phyloP scores from a whole-genome alignment of 2,888 invertebrate species.

The Galerucella calmariensis region DNA sequence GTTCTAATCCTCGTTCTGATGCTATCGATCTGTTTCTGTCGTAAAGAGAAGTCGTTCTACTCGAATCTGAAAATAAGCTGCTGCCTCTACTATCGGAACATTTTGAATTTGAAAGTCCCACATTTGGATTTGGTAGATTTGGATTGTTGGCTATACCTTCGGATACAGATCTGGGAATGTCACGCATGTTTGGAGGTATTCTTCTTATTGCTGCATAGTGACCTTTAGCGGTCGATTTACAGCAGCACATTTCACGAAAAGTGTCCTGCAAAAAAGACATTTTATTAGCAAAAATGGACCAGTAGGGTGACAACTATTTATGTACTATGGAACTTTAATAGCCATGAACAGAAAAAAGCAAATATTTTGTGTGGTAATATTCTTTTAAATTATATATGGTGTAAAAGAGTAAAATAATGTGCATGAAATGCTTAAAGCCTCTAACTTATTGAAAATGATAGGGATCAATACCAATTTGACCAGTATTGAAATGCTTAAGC shows the following conservation, averaged over 20 bases:
- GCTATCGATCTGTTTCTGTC: slow-evolving; percentile 31
- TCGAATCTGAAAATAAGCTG: slow-evolving; percentile 33
- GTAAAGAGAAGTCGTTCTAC: slow-evolving; percentile 25
- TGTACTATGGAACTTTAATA: no score
- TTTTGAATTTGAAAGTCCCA: slow-evolving; percentile 22
- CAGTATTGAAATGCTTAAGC: no score
- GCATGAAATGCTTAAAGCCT: no score
- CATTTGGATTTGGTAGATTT: slow-evolving; percentile 12
- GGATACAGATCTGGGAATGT: slow-evolving; percentile 48
- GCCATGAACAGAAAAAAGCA: no score
- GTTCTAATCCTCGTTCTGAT: slow-evolving; percentile 11
- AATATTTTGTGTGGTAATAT: no score
- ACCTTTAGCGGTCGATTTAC: slow-evolving; percentile 33
- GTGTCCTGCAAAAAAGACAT: slow-evolving; percentile 47
- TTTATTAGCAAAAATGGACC: no score
- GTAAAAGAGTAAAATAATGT: no score
- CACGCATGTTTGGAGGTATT: slow-evolving; percentile 40
- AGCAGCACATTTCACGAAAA: slow-evolving; percentile 48
- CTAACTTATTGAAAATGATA: no score
- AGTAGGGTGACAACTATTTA: no score
- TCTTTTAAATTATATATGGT: no score
- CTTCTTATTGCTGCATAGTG: slow-evolving; percentile 45
- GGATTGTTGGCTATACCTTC: slow-evolving; percentile 45
- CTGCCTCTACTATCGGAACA: slow-evolving; percentile 29
- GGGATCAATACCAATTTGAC: no score